Evolutionary conservation across 2,113 vertebrate species (phyloP).

Genomic region (Peucedramus taeniatus): DNA sequence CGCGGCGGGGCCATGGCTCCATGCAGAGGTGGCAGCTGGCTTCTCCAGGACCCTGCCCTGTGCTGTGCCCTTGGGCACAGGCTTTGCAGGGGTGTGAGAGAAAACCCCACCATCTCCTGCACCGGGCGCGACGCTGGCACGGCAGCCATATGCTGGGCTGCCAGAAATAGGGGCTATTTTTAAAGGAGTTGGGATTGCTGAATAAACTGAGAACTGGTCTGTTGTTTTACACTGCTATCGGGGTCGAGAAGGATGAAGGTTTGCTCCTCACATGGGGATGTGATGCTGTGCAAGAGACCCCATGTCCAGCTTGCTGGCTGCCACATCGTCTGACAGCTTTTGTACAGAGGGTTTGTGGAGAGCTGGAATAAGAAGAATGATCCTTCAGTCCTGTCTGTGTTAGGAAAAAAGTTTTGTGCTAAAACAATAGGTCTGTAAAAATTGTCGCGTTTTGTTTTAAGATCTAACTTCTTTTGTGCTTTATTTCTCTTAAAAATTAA

Average conservation of each 20-base stretch:
- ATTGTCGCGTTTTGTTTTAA: rapidly evolving
- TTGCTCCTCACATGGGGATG: neutral
- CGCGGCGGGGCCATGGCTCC: rapidly evolving
- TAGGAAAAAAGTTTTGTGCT: neutral
- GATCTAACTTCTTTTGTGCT: neutral
- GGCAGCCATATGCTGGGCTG: neutral
- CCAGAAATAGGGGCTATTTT: neutral
- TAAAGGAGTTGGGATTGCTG: neutral
- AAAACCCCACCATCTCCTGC: neutral
- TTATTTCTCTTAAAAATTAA: neutral
- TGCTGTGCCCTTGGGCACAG: neutral
- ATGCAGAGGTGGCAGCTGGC: neutral
- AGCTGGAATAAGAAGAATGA: neutral
- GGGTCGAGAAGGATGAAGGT: neutral
- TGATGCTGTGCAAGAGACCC: neutral
- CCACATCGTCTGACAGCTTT: neutral
- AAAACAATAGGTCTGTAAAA: neutral
- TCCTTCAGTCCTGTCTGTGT: neutral
- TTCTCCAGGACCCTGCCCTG: neutral
- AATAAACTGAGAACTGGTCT: neutral
- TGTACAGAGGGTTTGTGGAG: neutral
- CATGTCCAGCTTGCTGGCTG: neutral
- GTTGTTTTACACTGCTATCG: neutral
- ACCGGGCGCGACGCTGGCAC: rapidly evolving
- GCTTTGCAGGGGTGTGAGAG: rapidly evolving